Evolutionary conservation across 2,797 vertebrate species (phyloP).

Genomic region (Poeciliopsis turneri): DNA sequence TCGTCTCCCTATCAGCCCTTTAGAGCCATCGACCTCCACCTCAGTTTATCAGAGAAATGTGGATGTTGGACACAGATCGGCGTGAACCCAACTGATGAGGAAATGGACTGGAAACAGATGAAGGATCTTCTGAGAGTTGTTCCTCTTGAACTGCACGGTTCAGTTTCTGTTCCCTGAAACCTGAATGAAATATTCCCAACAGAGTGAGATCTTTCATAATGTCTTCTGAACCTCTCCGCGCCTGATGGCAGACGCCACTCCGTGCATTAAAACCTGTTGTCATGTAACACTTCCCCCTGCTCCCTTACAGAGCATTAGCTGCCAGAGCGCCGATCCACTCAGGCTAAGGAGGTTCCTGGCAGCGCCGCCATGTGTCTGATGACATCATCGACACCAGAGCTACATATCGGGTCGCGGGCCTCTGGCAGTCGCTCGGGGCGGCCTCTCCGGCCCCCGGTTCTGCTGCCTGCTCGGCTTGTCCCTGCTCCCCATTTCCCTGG

Average conservation of each 20-base stretch:
- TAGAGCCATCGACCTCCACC: not conserved
- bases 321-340: constrained; percentile 57
- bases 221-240: not conserved
- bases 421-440: constrained; percentile 78
- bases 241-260: constrained; percentile 27
- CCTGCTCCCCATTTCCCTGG: constrained; percentile 77
- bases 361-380: constrained; percentile 59
- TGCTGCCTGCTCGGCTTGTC: constrained; percentile 88
- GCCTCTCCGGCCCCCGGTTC: not conserved
- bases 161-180: not conserved
- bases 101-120: not conserved
- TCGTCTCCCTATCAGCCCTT: not conserved
- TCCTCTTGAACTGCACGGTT: not conserved
- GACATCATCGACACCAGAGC: constrained; percentile 73
- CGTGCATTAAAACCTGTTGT: constrained; percentile 18
- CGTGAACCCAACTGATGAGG: not conserved
- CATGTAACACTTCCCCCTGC: constrained; percentile 2
- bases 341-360: constrained; percentile 75
- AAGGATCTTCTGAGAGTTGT: not conserved
- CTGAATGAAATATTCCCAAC: not conserved
- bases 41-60: not conserved
- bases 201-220: not conserved
- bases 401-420: constrained; percentile 66
- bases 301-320: constrained; percentile 59
- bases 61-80: not conserved